These are phyloP conservation scores for Drosophila suzukii DNA, from an alignment of 1,140 invertebrate genomes.

Conservation along the genomic window DNA sequence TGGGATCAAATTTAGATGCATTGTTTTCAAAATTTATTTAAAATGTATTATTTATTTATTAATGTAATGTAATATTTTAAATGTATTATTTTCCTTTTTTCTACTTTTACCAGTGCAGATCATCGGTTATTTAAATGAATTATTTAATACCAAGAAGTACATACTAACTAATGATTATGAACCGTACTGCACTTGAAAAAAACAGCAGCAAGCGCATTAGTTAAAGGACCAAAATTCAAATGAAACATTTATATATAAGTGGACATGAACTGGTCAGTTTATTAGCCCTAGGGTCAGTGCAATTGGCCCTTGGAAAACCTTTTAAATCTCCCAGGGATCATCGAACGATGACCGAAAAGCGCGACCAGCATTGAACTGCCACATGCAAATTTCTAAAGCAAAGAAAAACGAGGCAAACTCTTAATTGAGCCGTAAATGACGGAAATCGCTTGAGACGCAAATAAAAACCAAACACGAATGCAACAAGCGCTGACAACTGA, in stretches of 20 bases:
- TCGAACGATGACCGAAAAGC: constrained; percentile 28
- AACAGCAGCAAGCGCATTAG: not conserved
- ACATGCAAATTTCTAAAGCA: constrained; percentile 58
- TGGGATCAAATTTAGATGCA: too few relatives aligned
- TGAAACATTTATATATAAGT: not conserved
- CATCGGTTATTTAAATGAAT: too few relatives aligned
- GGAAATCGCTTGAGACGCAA: constrained; percentile 48
- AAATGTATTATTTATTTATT: too few relatives aligned
- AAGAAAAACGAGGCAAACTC: constrained; percentile 53
- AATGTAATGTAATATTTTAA: too few relatives aligned
- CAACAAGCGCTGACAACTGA: constrained; percentile 53
- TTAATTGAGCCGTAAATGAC: constrained; percentile 80
- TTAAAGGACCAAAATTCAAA: too few relatives aligned
- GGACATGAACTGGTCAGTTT: constrained; percentile 5
- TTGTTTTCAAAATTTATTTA: too few relatives aligned
- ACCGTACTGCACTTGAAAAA: not conserved
- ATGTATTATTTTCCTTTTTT: too few relatives aligned
- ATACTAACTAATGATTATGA: not conserved
- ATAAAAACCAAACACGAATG: constrained; percentile 14
- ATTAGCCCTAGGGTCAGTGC: constrained; percentile 6
- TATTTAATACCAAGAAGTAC: not conserved
- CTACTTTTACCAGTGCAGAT: too few relatives aligned
- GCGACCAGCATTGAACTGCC: constrained; percentile 39
- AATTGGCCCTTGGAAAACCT: constrained; percentile 14
- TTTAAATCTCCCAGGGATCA: constrained; percentile 28